These are phyloP conservation scores for Leptopilina boulardi DNA, from an alignment of 1,140 invertebrate species.

Conservation along the genomic window DNA sequence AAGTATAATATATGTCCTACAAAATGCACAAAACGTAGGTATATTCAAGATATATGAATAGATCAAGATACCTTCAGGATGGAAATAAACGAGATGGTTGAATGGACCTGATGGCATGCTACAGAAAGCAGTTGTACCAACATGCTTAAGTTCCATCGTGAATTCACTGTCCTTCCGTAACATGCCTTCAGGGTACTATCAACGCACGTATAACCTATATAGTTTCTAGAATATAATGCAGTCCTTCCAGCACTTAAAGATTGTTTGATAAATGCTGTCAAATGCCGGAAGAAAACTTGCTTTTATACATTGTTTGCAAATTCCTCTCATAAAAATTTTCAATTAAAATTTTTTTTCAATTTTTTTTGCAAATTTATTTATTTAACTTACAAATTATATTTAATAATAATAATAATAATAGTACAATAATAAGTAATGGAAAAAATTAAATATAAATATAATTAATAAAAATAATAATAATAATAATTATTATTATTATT, in stretches of 20 bases:
- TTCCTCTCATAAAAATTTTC: too few species aligned
- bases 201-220: neutral
- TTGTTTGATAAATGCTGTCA: neutral
- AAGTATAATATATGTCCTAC: neutral
- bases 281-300: neutral
- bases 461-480: too few species aligned
- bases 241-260: neutral
- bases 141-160: constrained; percentile 10
- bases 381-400: too few species aligned
- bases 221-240: constrained; percentile 14
- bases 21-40: neutral
- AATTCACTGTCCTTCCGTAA: constrained; percentile 2
- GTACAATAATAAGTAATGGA: too few species aligned
- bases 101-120: constrained; percentile 9
- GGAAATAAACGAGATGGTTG: constrained; percentile 22
- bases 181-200: constrained; percentile 23
- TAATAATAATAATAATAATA: too few species aligned
- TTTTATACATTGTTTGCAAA: neutral
- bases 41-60: constrained; percentile 13
- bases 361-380: neutral
- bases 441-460: too few species aligned
- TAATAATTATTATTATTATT: too few species aligned
- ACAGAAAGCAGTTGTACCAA: constrained; percentile 24
- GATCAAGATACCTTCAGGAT: constrained; percentile 27
- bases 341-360: neutral